A percentile compares a stretch with the other conserved stretches of the same genome.
These are phyloP conservation scores for Empis stercorea DNA, from an alignment of 2,888 invertebrate species.

Conservation along the genomic window DNA sequence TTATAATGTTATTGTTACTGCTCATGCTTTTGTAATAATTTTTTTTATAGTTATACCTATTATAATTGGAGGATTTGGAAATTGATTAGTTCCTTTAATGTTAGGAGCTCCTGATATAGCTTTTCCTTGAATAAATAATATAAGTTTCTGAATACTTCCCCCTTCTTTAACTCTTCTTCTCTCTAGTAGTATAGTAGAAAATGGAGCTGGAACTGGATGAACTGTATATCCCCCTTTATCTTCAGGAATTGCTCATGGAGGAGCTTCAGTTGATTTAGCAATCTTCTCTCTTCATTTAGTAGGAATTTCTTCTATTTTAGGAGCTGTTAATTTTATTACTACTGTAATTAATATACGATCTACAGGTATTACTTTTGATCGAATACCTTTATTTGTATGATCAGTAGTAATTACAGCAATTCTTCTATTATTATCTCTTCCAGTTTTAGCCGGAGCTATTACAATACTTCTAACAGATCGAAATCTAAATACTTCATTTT, in stretches of 20 bases:
- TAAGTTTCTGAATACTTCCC: conserved; percentile 69
- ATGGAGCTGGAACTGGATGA: conserved; percentile 65
- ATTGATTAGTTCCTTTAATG: conserved; percentile 66
- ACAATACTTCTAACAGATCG: conserved; percentile 68
- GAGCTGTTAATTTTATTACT: conserved; percentile 67
- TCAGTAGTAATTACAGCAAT: conserved; percentile 53
- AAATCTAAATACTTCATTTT: conserved; percentile 69
- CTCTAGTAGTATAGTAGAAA: conserved; percentile 50
- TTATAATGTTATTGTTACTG: conserved; percentile 66
- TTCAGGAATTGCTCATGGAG: conserved; percentile 47
- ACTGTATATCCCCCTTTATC: conserved; percentile 63
- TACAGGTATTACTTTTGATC: conserved; percentile 45
- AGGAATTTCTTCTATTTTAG: conserved; percentile 59
- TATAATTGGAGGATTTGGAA: conserved; percentile 73
- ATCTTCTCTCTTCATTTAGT: conserved; percentile 68
- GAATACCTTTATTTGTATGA: conserved; percentile 61
- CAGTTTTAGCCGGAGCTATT: conserved; percentile 66
- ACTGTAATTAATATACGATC: conserved; percentile 61
- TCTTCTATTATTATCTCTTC: conserved; percentile 52
- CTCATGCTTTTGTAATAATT: conserved; percentile 73
- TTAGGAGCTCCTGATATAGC: conserved; percentile 68
- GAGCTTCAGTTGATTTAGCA: conserved; percentile 57
- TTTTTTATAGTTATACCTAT: conserved; percentile 64
- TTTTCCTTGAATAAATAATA: conserved; percentile 72
- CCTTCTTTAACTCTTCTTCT: conserved; percentile 53